Evolutionary conservation across 2,113 vertebrate genomes (phyloP).

Genomic region (Hoplias malabaricus): DNA sequence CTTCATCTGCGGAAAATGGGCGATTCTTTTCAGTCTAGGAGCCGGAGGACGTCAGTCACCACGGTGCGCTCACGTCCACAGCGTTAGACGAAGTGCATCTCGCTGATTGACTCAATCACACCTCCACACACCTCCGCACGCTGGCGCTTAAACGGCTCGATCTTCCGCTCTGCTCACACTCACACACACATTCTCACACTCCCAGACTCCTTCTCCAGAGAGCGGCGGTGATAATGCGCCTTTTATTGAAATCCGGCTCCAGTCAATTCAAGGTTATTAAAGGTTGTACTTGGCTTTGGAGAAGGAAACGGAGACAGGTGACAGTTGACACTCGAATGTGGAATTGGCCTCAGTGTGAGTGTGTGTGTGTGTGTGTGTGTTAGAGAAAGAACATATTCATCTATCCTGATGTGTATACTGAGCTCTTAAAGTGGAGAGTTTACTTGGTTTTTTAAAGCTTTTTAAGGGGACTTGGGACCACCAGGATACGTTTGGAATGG

Average conservation of each 20-base stretch:
- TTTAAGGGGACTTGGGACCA: too few relatives aligned
- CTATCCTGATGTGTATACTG: background rate
- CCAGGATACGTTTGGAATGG: too few relatives aligned
- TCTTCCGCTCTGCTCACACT: conserved; percentile 56
- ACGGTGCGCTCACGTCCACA: conserved; percentile 7
- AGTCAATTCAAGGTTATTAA: conserved; percentile 70
- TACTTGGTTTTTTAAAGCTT: too few relatives aligned
- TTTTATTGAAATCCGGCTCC: conserved; percentile 74
- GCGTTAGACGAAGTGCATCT: conserved; percentile 7
- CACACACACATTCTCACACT: too few relatives aligned
- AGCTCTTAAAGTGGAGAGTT: background rate
- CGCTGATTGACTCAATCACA: conserved; percentile 71
- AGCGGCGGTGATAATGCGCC: conserved; percentile 67
- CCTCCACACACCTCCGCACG: conserved; percentile 57
- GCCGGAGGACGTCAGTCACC: conserved; percentile 5
- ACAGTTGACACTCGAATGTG: conserved; percentile 11
- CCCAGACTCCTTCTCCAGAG: conserved; percentile 37
- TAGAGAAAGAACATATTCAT: background rate
- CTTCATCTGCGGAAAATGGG: conserved; percentile 22
- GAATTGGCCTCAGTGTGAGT: too few relatives aligned
- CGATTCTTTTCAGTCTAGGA: background rate
- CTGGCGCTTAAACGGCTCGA: background rate
- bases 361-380: too few relatives aligned
- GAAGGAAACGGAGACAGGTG: background rate
- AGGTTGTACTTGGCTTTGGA: conserved; percentile 58